Evolutionary conservation across 2,888 invertebrate genomes (phyloP).

Genomic region (Euplexia lucipara): DNA sequence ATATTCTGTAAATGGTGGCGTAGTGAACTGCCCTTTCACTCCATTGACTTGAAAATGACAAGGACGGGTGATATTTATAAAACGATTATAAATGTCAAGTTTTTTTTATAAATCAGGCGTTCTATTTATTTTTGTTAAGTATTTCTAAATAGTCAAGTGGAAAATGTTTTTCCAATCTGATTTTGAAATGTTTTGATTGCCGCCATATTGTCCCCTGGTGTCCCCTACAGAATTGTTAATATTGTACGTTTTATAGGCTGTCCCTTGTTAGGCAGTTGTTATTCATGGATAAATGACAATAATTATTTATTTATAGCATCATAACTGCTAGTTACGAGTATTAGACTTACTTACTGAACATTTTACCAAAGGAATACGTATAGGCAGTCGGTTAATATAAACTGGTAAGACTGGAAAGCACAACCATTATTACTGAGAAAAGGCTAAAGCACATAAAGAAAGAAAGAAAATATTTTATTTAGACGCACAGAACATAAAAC

Average conservation of each 20-base stretch:
- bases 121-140: slow-evolving; percentile 4
- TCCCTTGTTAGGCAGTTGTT: slow-evolving; percentile 4
- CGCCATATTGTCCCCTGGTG: slow-evolving; percentile 16
- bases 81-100: slow-evolving; percentile 27
- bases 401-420: too few species aligned
- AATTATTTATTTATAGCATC: slow-evolving; percentile 27
- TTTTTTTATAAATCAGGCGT: neutral
- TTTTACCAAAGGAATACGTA: too few species aligned
- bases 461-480: too few species aligned
- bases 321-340: neutral
- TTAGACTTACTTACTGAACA: slow-evolving; percentile 5
- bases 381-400: too few species aligned
- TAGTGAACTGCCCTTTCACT: slow-evolving; percentile 20
- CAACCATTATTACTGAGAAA: too few species aligned
- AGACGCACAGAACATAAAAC: too few species aligned
- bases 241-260: slow-evolving; percentile 9
- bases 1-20: slow-evolving; percentile 9
- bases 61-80: slow-evolving; percentile 30
- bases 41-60: slow-evolving; percentile 22
- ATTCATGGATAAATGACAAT: slow-evolving; percentile 20
- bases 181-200: slow-evolving; percentile 26
- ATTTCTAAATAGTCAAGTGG: too few species aligned
- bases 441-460: too few species aligned
- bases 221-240: slow-evolving; percentile 27
- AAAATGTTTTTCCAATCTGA: neutral